Evolutionary conservation across 2,113 vertebrate genomes (phyloP).

Genomic region (Seriola aureovittata): DNA sequence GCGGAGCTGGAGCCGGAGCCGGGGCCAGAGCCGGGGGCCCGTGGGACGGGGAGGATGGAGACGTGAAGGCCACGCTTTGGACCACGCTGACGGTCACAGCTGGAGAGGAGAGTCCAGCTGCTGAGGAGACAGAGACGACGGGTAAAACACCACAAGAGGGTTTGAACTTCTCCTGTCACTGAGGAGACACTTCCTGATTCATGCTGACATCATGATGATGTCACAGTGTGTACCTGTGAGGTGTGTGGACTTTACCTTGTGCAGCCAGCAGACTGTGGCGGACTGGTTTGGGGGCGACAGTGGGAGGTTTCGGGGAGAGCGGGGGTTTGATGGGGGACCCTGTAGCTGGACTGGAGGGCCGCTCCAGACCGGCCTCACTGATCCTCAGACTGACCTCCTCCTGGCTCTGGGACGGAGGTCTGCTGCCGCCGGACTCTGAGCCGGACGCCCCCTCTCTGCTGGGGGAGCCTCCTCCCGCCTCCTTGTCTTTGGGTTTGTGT

Average conservation of each 20-base stretch:
- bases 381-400: conserved; percentile 73
- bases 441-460: conserved; percentile 63
- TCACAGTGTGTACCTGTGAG: too few species aligned
- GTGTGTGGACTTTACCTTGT: conserved; percentile 56
- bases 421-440: not conserved
- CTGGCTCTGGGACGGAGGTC: conserved; percentile 51
- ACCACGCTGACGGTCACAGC: conserved; percentile 72
- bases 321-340: conserved; percentile 77
- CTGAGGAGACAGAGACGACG: not conserved
- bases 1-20: too few species aligned
- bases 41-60: conserved; percentile 14
- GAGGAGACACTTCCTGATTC: too few species aligned
- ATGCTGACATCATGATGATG: too few species aligned
- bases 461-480: conserved; percentile 73
- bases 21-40: not conserved
- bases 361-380: conserved; percentile 79
- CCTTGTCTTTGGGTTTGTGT: conserved; percentile 91
- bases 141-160: too few species aligned
- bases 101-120: conserved; percentile 69
- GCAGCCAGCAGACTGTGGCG: conserved; percentile 71
- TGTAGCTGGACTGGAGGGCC: conserved; percentile 70
- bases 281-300: conserved; percentile 68
- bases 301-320: conserved; percentile 74
- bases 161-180: too few species aligned
- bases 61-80: conserved; percentile 77